Percentiles rank a stretch among this genome's conserved stretches.
These are phyloP conservation scores for Zaprionus lachaisei DNA, from an alignment of 1,140 invertebrate genomes.

Conservation along the genomic window DNA sequence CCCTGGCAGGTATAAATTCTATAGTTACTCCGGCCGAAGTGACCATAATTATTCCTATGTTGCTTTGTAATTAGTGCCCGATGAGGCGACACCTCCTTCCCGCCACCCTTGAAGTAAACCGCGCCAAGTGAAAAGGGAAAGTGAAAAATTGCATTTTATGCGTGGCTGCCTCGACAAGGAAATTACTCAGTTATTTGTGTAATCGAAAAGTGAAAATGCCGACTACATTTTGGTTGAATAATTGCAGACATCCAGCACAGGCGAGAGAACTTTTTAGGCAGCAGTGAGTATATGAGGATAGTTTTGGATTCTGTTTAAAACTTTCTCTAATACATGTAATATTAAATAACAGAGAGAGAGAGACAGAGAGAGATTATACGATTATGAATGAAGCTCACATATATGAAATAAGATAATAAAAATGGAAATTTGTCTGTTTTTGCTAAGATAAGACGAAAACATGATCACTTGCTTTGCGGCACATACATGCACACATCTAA, in stretches of 20 bases:
- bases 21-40: constrained; percentile 72
- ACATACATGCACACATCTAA: not conserved
- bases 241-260: constrained; percentile 55
- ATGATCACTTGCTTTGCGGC: not conserved
- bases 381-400: no score
- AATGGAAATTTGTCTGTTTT: no score
- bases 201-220: constrained; percentile 66
- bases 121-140: constrained; percentile 67
- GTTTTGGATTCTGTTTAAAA: not conserved
- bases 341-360: no score
- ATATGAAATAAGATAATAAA: no score
- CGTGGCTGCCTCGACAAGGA: constrained; percentile 67
- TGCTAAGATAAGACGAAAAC: no score
- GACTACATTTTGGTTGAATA: constrained; percentile 46
- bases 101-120: constrained; percentile 35
- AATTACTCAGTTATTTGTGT: constrained; percentile 74
- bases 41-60: constrained; percentile 82
- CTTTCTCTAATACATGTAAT: no score
- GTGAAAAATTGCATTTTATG: constrained; percentile 80
- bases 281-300: not conserved
- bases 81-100: constrained; percentile 51
- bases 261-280: constrained; percentile 39
- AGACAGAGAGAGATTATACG: no score
- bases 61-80: constrained; percentile 80
- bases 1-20: constrained; percentile 64